Evolutionary conservation across 1,140 invertebrate species (phyloP).

Genomic region (Bombus waltoni): DNA sequence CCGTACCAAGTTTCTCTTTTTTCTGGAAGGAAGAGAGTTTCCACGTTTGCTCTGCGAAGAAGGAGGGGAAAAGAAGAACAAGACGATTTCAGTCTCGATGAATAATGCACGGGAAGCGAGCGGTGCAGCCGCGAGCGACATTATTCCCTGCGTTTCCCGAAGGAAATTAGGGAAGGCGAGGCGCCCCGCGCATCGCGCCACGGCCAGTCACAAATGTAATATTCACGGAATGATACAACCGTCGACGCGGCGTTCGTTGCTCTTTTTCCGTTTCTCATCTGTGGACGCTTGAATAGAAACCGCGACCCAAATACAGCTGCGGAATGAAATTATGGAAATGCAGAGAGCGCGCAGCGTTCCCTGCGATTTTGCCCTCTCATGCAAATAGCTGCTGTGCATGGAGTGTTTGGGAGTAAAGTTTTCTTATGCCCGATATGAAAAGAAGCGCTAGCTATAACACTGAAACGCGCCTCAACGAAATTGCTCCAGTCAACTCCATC

Average conservation of each 20-base stretch:
- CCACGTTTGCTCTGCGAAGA: not conserved
- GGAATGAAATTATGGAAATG: not conserved
- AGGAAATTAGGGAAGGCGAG: constrained; percentile 18
- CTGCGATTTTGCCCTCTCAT: not conserved
- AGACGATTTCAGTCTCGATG: constrained; percentile 8
- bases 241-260: not conserved
- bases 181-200: constrained; percentile 4
- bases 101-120: constrained; percentile 22
- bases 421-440: too few species aligned
- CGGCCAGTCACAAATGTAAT: constrained; percentile 31
- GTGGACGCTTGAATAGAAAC: constrained; percentile 18
- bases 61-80: too few species aligned
- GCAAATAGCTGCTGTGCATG: not conserved
- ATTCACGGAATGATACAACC: constrained; percentile 17
- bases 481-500: too few species aligned
- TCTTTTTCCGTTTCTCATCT: constrained; percentile 1
- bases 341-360: not conserved
- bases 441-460: too few species aligned
- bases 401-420: too few species aligned
- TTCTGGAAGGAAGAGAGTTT: not conserved
- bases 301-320: not conserved
- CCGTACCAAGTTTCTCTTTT: not conserved
- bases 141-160: constrained; percentile 19
- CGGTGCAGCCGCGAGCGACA: constrained; percentile 23
- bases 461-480: too few species aligned